Conservation (phyloP, 2,113 vertebrate species). For the Trematomus loennbergii region DNA sequence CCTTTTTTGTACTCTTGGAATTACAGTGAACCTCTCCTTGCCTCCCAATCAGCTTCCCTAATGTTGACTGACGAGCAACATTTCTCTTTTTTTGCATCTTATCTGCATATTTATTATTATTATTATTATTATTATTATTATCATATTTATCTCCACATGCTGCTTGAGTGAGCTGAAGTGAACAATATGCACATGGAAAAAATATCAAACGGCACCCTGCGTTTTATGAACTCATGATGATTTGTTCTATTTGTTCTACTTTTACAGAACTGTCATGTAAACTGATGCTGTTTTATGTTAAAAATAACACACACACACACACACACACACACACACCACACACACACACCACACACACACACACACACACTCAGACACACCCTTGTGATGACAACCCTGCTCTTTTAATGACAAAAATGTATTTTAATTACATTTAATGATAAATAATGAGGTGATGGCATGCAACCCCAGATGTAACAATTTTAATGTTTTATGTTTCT, state of each 20-base stretch:
- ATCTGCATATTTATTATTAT: slow-evolving; percentile 77
- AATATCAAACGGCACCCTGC: slow-evolving; percentile 74
- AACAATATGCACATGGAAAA: slow-evolving; percentile 87
- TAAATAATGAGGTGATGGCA: slow-evolving; percentile 86
- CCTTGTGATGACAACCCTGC: slow-evolving; percentile 83
- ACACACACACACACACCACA: background rate
- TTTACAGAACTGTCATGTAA: slow-evolving; percentile 76
- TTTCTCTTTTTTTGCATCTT: slow-evolving; percentile 71
- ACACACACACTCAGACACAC: slow-evolving; percentile 61
- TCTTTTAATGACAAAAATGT: slow-evolving; percentile 83
- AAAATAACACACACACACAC: background rate
- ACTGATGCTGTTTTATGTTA: slow-evolving; percentile 74
- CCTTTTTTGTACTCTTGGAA: slow-evolving; percentile 69
- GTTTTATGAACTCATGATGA: slow-evolving; percentile 71
- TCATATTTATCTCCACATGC: slow-evolving; percentile 84
- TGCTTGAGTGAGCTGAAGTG: slow-evolving; percentile 84
- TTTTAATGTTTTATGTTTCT: slow-evolving; percentile 80
- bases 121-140: slow-evolving; percentile 76
- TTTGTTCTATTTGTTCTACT: slow-evolving; percentile 72
- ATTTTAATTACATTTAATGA: slow-evolving; percentile 86
- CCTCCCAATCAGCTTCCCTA: slow-evolving; percentile 67
- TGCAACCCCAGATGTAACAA: slow-evolving; percentile 86
- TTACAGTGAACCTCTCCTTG: slow-evolving; percentile 52
- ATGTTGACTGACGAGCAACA: slow-evolving; percentile 68
- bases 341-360: slow-evolving; percentile 33